These are phyloP conservation scores for Acanthiza pusilla DNA, from an alignment of 2,797 vertebrate genomes.

Conservation along the genomic window DNA sequence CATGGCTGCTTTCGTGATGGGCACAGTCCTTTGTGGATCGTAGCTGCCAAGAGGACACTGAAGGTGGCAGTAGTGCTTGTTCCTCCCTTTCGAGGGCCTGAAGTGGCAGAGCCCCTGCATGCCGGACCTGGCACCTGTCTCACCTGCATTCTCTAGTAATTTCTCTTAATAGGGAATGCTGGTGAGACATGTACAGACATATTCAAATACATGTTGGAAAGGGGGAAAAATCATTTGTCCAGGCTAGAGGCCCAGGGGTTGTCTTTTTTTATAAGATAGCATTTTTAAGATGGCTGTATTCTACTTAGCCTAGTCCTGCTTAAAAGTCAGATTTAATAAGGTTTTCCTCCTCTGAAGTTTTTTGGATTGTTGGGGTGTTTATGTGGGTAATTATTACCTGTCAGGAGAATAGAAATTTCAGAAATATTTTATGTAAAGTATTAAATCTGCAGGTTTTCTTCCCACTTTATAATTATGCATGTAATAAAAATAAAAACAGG, in stretches of 20 bases:
- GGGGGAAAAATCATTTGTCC: not conserved
- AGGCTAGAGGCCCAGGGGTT: not conserved
- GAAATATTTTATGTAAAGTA: not conserved
- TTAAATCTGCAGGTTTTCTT: constrained; percentile 34
- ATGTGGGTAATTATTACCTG: not conserved
- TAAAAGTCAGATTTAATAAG: not conserved
- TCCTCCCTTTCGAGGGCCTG: not conserved
- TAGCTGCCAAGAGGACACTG: not conserved
- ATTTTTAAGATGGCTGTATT: not conserved
- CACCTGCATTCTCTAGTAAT: too few relatives aligned
- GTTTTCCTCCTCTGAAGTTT: not conserved
- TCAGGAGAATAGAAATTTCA: not conserved
- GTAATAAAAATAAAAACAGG: not conserved
- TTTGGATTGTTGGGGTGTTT: not conserved
- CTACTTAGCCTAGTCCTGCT: not conserved
- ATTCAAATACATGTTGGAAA: accelerated
- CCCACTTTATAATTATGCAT: not conserved
- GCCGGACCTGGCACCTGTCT: accelerated
- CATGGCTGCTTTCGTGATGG: not conserved
- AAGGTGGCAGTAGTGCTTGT: accelerated
- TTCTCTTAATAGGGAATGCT: not conserved
- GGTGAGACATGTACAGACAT: accelerated
- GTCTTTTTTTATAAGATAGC: not conserved
- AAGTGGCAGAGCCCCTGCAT: not conserved
- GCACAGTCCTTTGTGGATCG: accelerated